These are phyloP conservation scores for Ptyas mucosa DNA, from an alignment of 2,113 vertebrate species.

Conservation along the genomic window DNA sequence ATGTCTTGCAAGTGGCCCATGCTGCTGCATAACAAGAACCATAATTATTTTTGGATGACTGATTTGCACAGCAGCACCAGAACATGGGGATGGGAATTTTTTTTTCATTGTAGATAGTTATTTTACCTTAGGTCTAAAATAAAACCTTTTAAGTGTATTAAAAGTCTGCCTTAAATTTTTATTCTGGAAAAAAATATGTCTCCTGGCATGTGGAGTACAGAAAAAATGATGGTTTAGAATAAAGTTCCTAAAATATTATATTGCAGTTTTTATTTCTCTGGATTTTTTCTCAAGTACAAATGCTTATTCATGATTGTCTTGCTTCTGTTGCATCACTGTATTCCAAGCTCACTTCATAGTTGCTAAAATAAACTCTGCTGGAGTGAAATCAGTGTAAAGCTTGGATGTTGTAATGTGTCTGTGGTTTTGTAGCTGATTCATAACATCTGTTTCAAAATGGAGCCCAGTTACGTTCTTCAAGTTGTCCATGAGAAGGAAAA, in stretches of 20 bases:
- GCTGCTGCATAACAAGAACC: background rate
- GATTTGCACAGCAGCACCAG: background rate
- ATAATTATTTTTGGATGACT: background rate
- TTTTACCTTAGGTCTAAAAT: background rate
- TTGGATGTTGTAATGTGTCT: background rate
- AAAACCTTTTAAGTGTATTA: background rate
- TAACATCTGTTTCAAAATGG: background rate
- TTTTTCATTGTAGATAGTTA: background rate
- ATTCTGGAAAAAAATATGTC: background rate
- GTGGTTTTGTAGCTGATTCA: conserved; percentile 3
- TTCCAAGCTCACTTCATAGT: background rate
- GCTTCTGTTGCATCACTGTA: background rate
- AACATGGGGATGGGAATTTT: background rate
- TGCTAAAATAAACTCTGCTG: background rate
- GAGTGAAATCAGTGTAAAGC: background rate
- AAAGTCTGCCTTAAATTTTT: background rate
- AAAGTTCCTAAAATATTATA: background rate
- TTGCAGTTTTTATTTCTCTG: background rate
- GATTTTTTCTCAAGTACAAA: background rate
- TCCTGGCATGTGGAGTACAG: background rate
- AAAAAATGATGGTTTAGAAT: background rate
- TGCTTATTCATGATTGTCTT: background rate
- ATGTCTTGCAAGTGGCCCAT: background rate
- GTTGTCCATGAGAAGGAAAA: background rate
- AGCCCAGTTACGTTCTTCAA: background rate